Evolutionary conservation across 1,140 invertebrate species (phyloP), one percentile per base, ranked within the genome.

Genomic region (Pomacea maculata): DNA sequence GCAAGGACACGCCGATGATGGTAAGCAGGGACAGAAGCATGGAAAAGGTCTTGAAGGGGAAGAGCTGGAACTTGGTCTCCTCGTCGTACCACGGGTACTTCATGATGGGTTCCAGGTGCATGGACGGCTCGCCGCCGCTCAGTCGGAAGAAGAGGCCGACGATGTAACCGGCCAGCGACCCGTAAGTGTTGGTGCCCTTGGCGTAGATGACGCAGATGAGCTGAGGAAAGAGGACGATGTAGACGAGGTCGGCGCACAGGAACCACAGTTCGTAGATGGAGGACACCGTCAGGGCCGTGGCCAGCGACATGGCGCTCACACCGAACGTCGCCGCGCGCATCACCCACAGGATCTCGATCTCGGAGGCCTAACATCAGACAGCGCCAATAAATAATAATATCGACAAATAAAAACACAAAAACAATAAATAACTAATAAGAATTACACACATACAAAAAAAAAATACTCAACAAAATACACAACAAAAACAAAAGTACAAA

Each of bases 161-260:
- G 80, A 97, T 94, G 89, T 98, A 98, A 55, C 92, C 93, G 45
- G 88, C 85, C 54, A 99, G 92, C 45, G 97, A 99, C 45, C 98
- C 98, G 91, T 99, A 99, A 0, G 98, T 99, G 92, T 99, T 99
- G 92, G 88, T 87, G 15, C 83, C 83, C 54, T 84, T 75, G 5
- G 87, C 29, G 92, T 99, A 97, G 10, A 99, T 97, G 83, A 99
- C 98, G 94, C 97, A 98, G 74, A 99, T 93, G n/a, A 99, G 94
- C 92, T 98, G 97, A 0, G 98, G 98, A 92, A 99, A 99, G 78
- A 99, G 94, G 88, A 99, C 98, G 77, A 98, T 97, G 93, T 99
- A 99, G 64, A 99, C 97, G 86, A 99, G 92, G 92, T 99, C 98
- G 19, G 97, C 98, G 92, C 98, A 99, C 94, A 99, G 96, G 78